A percentile compares a stretch with the other conserved stretches of the same genome.
Evolutionary conservation across 2,888 invertebrate genomes (phyloP).

Genomic region (Dolichomitus sp.): DNA sequence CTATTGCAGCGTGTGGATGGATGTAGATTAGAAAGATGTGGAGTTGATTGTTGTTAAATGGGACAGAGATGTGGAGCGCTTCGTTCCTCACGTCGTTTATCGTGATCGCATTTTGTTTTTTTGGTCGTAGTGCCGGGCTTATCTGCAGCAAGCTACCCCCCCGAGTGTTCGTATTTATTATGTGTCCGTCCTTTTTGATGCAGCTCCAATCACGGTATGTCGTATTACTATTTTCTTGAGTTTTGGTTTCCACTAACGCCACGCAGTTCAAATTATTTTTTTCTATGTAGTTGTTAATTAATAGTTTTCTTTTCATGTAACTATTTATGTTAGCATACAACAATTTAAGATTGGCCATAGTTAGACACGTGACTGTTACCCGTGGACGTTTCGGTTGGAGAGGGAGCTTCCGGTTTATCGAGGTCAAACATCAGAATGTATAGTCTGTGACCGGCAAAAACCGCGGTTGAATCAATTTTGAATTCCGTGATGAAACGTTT

Average conservation of each 20-base stretch:
- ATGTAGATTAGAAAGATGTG: conserved; percentile 30
- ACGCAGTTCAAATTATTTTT: background rate
- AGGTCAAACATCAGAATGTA: background rate
- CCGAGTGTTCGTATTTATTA: background rate
- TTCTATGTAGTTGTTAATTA: too few relatives aligned
- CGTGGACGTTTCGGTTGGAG: conserved; percentile 8
- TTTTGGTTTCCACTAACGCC: too few relatives aligned
- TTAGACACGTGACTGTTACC: conserved; percentile 11
- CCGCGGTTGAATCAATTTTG: too few relatives aligned
- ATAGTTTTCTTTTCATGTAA: too few relatives aligned
- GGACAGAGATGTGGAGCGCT: background rate
- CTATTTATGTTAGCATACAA: background rate
- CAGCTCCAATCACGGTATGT: conserved; percentile 5
- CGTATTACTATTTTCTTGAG: background rate
- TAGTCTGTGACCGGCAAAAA: too few relatives aligned
- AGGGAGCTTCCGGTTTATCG: background rate
- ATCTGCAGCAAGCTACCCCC: conserved; percentile 8
- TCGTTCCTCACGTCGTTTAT: conserved; percentile 10
- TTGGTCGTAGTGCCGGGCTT: background rate
- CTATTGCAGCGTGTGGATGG: conserved; percentile 10
- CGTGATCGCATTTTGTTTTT: conserved; percentile 18
- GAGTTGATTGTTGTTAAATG: background rate
- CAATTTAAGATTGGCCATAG: conserved; percentile 3
- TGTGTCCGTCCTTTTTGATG: conserved; percentile 1
- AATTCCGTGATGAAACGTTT: background rate